These are phyloP conservation scores for Enteromius fasciolatus DNA, from an alignment of 2,797 vertebrate genomes.

Conservation along the genomic window DNA sequence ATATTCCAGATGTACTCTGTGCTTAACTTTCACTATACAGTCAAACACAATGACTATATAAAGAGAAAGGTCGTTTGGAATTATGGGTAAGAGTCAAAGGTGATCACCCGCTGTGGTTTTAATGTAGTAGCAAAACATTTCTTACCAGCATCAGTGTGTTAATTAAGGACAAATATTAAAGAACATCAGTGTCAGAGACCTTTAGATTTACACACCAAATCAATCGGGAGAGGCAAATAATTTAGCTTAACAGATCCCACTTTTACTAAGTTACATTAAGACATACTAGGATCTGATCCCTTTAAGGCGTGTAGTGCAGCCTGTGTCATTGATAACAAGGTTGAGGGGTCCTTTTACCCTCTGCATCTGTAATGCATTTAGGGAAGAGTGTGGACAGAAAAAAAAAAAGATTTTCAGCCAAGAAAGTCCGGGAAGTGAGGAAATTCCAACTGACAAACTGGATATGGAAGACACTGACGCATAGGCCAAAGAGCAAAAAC, in stretches of 20 bases:
- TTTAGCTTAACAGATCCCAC: not conserved
- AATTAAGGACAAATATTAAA: not conserved
- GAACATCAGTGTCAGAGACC: not conserved
- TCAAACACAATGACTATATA: not conserved
- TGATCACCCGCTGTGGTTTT: not conserved
- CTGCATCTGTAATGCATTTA: conserved; percentile 62
- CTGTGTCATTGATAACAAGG: conserved; percentile 44
- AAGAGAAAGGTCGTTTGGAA: not conserved
- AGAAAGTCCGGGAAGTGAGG: conserved; percentile 75
- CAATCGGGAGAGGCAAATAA: not conserved
- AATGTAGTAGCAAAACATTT: not conserved
- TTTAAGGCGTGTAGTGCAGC: not conserved
- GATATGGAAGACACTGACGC: conserved; percentile 63
- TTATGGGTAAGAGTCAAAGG: not conserved
- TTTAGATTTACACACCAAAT: not conserved
- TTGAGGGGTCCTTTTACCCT: conserved; percentile 48
- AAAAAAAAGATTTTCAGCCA: conserved; percentile 65
- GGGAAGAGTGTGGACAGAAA: conserved; percentile 67
- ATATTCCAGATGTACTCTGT: not conserved
- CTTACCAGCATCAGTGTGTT: not conserved
- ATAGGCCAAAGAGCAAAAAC: conserved; percentile 63
- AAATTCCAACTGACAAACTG: conserved; percentile 75
- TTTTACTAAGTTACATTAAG: conserved; percentile 22
- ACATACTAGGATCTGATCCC: not conserved
- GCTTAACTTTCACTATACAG: not conserved